Base-by-base conservation (phyloP, 2,113 vertebrate genomes). In the Pituophis catenifer region DNA sequence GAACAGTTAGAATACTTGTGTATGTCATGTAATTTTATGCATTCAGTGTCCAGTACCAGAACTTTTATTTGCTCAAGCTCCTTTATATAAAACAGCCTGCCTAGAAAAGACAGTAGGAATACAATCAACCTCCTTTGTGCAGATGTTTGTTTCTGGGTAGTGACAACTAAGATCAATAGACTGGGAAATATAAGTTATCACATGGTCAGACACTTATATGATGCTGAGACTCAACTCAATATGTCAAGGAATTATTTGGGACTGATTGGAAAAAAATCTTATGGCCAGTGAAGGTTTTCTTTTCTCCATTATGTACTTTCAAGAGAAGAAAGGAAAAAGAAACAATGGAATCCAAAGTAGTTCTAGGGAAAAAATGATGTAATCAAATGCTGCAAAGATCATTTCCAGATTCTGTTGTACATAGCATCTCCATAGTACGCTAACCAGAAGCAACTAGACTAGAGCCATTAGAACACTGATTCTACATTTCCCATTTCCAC, bases 401-500 rank as follows among this genome's bases (percentile, higher is more conserved):
- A 89, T 26, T 58, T 44, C 75, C 33, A 44, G 33, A 8, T 48
- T 50, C 19, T 50, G 44, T 86, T 23, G 21, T 50, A 48, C 1
- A 12, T 50, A 86, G 21, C 24, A 33, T n/a, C 26, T 57, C 8
- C 53, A 85, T 9, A 17, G 53, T 48, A 81, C 2, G 19, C 17
- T 59, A 58, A 23, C 48, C 52, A 75, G 65, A 86, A 81, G 11
- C 15, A 75, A 21, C 38, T 48, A 12, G 23, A 48, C 17, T 70
- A 48, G 21, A 5, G 92, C 21, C 75, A 29, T 96, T 98, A 99
- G 94, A 99, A 99, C 24, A 95, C 95, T 1, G 97, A 98, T 0
- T 99, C 98, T 9, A 99, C 99, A 0, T 99, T 98, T 0, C 99
- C 99, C 99, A 99, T 99, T 96, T 99, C 99, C 96, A 99, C 99